Base-by-base conservation (phyloP, 1,140 invertebrate species). In the Elysia chlorotica region DNA sequence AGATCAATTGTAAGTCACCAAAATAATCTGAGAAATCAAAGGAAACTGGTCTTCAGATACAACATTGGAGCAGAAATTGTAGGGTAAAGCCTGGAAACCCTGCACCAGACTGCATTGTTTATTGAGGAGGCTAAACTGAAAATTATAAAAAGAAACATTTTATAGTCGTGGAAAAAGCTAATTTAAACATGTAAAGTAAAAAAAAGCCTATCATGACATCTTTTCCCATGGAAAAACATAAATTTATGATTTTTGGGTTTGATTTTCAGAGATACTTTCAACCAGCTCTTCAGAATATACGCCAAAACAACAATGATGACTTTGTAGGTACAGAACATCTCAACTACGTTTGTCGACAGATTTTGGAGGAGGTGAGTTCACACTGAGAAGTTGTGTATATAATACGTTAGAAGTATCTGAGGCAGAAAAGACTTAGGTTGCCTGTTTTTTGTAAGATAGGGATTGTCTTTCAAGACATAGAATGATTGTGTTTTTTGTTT, bases 271-370 rank as follows among this genome's bases (percentile, higher is more conserved):
- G 83, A 77, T 89, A 83, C 75, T 93, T 95, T 86, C 91, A 92
- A 76, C 92, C 92, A 74, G 93, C 92, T 41, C 90, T 94, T n/a
- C 90, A 91, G 71, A 95, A 95, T 83, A 93, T 94, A 65, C 89
- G 90, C 78, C 87, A 89, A 71, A 94, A 94, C 87, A 89, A 93
- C 78, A 93, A 93, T 31, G 90, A 91, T 25, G 90, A 92, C 76
- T 91, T 92, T 78, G 91, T 94, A 0, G 91, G 89, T 79, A 92
- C 94, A 85, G 92, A 94, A 79, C 92, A 93, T 84, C 89, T 94
- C 73, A 88, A 90, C 75, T 90, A 91, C 73, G 91, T 94, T 0
- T 93, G 93, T 82, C 88, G 91, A 74, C 91, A 92, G 65, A 93
- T 94, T 85, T 86, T 94, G 65, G 93, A 95, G 85, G 93, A 94